Evolutionary conservation across 2,113 vertebrate genomes (phyloP).

Genomic region (Hemiscyllium ocellatum): DNA sequence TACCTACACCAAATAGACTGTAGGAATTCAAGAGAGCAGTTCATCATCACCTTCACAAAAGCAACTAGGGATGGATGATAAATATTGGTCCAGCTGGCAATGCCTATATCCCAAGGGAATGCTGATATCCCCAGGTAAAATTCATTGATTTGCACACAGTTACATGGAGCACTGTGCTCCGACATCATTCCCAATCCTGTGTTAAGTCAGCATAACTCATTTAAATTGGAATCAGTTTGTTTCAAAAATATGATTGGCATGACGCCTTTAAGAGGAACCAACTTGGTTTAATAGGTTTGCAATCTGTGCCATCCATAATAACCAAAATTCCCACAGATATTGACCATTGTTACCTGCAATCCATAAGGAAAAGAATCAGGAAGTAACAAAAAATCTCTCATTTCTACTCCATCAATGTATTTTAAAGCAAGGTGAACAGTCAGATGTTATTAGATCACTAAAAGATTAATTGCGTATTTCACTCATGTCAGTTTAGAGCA

Average conservation of each 20-base stretch:
- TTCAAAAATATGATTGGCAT: not conserved
- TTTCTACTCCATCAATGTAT: not conserved
- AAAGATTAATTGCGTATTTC: not conserved
- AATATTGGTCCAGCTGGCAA: too few relatives aligned
- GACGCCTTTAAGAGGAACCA: not conserved
- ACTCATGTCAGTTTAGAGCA: not conserved
- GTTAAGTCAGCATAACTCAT: not conserved
- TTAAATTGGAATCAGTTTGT: not conserved
- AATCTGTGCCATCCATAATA: not conserved
- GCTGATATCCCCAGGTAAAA: not conserved
- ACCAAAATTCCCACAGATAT: not conserved
- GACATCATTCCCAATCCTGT: not conserved
- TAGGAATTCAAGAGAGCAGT: too few relatives aligned
- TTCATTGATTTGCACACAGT: constrained; percentile 39
- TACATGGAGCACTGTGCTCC: not conserved
- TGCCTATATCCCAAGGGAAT: too few relatives aligned
- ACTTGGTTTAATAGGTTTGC: not conserved
- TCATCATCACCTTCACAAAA: too few relatives aligned
- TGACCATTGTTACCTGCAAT: not conserved
- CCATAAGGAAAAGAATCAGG: not conserved
- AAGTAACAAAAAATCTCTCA: not conserved
- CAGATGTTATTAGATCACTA: not conserved
- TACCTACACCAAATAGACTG: too few relatives aligned
- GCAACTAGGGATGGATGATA: too few relatives aligned
- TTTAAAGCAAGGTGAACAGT: not conserved